A percentile compares a stretch with the other conserved stretches of the same genome.
Evolutionary conservation across 2,888 invertebrate species (phyloP).

Genomic region (Parascotia fuliginaria): DNA sequence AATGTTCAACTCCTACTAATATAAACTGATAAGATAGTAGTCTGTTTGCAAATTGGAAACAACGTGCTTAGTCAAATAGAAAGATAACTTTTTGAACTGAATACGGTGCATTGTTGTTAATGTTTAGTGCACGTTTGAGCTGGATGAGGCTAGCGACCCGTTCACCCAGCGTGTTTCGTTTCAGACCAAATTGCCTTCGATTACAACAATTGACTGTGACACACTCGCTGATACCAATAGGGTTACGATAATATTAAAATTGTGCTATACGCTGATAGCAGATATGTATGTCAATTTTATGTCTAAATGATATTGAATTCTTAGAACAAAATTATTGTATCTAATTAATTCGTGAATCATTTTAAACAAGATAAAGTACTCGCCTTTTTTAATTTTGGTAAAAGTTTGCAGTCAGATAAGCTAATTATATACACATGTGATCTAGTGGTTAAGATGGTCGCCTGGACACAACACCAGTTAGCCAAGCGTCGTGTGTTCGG

Average conservation of each 20-base stretch:
- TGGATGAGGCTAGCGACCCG: conserved; percentile 46
- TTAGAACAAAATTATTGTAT: too few species aligned
- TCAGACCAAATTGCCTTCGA: conserved; percentile 62
- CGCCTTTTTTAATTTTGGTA: too few species aligned
- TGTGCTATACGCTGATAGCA: conserved; percentile 20
- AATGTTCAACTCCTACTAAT: conserved; percentile 65
- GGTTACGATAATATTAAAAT: conserved; percentile 37
- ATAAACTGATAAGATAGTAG: conserved; percentile 73
- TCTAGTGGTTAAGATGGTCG: too few species aligned
- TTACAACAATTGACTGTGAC: conserved; percentile 66
- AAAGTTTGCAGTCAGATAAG: too few species aligned
- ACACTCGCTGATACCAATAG: conserved; percentile 41
- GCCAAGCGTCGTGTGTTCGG: too few species aligned
- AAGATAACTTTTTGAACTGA: conserved; percentile 53
- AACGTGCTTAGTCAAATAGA: conserved; percentile 59
- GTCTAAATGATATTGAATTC: too few species aligned
- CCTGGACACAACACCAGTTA: too few species aligned
- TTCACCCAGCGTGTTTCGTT: conserved; percentile 43
- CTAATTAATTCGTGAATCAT: too few species aligned
- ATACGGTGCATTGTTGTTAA: conserved; percentile 49
- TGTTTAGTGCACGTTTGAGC: conserved; percentile 41
- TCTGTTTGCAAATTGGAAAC: conserved; percentile 69
- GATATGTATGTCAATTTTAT: conserved; percentile 13
- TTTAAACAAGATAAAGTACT: too few species aligned
- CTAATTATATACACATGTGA: too few species aligned